Evolutionary conservation across 2,113 vertebrate species (phyloP).

Genomic region (Labeo rohita): DNA sequence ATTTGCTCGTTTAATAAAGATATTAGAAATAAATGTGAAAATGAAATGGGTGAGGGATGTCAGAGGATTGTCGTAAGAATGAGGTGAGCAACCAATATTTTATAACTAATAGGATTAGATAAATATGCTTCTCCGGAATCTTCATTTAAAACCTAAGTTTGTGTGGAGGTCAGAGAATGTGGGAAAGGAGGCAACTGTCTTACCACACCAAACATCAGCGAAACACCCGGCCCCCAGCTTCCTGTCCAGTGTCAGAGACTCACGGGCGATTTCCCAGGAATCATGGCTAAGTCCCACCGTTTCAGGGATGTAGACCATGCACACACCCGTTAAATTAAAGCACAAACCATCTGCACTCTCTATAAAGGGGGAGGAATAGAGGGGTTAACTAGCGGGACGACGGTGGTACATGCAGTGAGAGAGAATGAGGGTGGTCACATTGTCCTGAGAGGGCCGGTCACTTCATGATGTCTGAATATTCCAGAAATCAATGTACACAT

Average conservation of each 20-base stretch:
- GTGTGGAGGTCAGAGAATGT: background rate
- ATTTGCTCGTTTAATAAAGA: background rate
- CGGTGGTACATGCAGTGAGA: slow-evolving; percentile 84
- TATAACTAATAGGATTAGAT: background rate
- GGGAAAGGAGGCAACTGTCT: slow-evolving; percentile 64
- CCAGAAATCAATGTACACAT: background rate
- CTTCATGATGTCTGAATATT: slow-evolving; percentile 5
- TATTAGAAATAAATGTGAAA: background rate
- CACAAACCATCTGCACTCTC: slow-evolving; percentile 98
- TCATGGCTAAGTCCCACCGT: slow-evolving; percentile 98
- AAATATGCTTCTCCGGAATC: background rate
- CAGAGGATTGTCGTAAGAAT: background rate
- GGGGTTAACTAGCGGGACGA: slow-evolving; percentile 79
- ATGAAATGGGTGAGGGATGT: background rate
- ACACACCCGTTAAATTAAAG: slow-evolving; percentile 95
- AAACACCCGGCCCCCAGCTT: slow-evolving; percentile 99
- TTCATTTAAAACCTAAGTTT: background rate
- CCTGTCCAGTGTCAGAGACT: slow-evolving; percentile 86
- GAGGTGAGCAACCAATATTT: background rate
- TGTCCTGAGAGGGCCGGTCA: background rate
- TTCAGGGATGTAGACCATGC: slow-evolving; percentile 91
- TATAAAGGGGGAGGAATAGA: slow-evolving; percentile 84
- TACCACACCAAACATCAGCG: slow-evolving; percentile 99
- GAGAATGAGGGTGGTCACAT: slow-evolving; percentile 66
- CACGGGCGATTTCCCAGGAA: slow-evolving; percentile 94